Base-by-base conservation (phyloP, 1,140 invertebrate species). In the Drosophila melanica region DNA sequence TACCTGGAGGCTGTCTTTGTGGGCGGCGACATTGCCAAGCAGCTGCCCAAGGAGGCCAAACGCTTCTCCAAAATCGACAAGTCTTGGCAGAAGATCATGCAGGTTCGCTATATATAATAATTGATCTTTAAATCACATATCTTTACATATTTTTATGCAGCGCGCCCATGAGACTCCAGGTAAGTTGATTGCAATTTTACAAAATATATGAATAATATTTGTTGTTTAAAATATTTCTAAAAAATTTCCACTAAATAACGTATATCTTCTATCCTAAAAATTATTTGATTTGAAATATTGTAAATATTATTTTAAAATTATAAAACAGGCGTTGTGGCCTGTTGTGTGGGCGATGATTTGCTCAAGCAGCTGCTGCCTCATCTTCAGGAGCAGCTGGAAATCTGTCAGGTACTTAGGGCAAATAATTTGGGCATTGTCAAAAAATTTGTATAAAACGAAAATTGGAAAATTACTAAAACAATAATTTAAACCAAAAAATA, bases 11-110 rank as follows among this genome's bases (percentile, higher is more conserved):
- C 98, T 1, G 98, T 99, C 2, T 99, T 99, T 92, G 98, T 99
- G 0, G 98, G 98, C 12, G 98, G 98, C 65, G 98, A 99, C 85
- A 99, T 99, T 84, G 98, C 98, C 10, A 99, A 99, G 91, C 98
- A 99, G 91, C 93, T 99, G 48, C 98, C 98, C 0, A 98, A 97
- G 92, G 97, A 98, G 93, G 97, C 97, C 0, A 97, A 98, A 93
- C 94, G 96, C 60, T 99, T 99, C 93, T 97, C 97, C 18, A 98
- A 98, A 93, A 99, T 99, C 71, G 98, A 99, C 92, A 98, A 99
- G 90, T 98, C 97, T 2, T 99, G 98, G 98, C 97, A 98, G 90
- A 99, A 99, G 92, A 98, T 99, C 27, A 99, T 99, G 98, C 96
- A 97, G 67, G 67, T 70, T 57, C 1, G 16, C 14, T 1, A 33